Evolutionary conservation across 2,888 invertebrate species (phyloP).

Genomic region (Xestia rhomboidea): DNA sequence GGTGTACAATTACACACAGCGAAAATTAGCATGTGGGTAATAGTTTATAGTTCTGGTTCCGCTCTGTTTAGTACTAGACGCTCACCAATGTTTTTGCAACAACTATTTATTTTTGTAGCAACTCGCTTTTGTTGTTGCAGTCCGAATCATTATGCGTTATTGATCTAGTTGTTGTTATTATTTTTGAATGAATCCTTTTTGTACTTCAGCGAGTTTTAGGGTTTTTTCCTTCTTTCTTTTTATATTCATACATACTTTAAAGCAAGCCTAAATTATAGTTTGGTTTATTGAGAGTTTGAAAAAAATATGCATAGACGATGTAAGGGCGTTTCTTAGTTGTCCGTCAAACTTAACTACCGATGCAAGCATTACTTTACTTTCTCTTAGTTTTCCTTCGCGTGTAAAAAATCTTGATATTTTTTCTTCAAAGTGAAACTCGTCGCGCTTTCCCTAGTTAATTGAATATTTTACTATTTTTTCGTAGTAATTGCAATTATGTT

Average conservation of each 20-base stretch:
- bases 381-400: slow-evolving; percentile 87
- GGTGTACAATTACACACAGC: slow-evolving; percentile 82
- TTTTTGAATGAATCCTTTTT: slow-evolving; percentile 12
- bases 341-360: slow-evolving; percentile 48
- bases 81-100: slow-evolving; percentile 88
- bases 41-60: slow-evolving; percentile 87
- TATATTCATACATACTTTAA: background rate
- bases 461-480: slow-evolving; percentile 85
- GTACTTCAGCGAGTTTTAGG: background rate
- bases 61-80: slow-evolving; percentile 86
- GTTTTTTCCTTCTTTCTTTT: slow-evolving; percentile 9
- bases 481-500: slow-evolving; percentile 84
- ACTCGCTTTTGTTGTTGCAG: slow-evolving; percentile 81
- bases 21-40: slow-evolving; percentile 89
- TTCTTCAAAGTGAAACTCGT: slow-evolving; percentile 86
- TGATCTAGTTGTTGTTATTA: slow-evolving; percentile 32
- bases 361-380: slow-evolving; percentile 81
- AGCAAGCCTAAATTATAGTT: background rate
- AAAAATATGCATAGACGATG: background rate
- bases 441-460: slow-evolving; percentile 88
- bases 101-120: slow-evolving; percentile 84
- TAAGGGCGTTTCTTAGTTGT: slow-evolving; percentile 74
- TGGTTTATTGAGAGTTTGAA: background rate
- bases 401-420: slow-evolving; percentile 89
- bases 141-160: slow-evolving; percentile 48